Base-by-base conservation (phyloP, 2,888 invertebrate species). In the Agrochola macilenta region DNA sequence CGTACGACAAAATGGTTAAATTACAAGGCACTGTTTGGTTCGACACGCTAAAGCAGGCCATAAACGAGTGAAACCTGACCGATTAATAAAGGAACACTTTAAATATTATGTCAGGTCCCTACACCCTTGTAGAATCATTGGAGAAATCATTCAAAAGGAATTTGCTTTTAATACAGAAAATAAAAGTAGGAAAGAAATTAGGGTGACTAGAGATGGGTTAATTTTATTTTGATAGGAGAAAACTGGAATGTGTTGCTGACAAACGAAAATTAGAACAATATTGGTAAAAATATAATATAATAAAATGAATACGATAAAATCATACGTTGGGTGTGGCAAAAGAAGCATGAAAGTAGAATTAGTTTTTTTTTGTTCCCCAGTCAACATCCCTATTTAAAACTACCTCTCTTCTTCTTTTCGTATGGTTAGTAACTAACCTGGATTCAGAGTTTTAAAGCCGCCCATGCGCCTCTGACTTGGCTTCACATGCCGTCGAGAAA, bases 1-100 rank as follows among this genome's bases (percentile, higher is more conserved):
- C 92, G 88, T 91, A 93, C 93, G 94, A 95, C 95, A 95, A 95
- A 95, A 96, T 93, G 93, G 89, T 91, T 93, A 93, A 95, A 94
- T 94, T 93, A 94, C 90, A 83, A 89, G 88, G 35, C 82, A 35
- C 81, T 81, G 84, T 76, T 82, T 80, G 78, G 70, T 72, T 79
- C 88, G 91, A 92, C 93, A 93, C 93, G 93, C 93, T 85, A 82
- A 76, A 84, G 65, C 58, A 79, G 75, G 70, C 82, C 69, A 78
- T 87, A 86, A 87, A 78, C 69, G 79, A 79, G 64, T 68, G 46
- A 64, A 80, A 87, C 66, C 57, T 39, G 57, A 65, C 82, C 84
- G 84, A 66, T 73, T 82, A 58, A 82, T 76, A 76, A 58, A 65
- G 54, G 58, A 57, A 80, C 60, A 64, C 26, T 75, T 79, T 66